These are phyloP conservation scores for Idaea biselata DNA, from an alignment of 2,888 invertebrate species.

Conservation along the genomic window DNA sequence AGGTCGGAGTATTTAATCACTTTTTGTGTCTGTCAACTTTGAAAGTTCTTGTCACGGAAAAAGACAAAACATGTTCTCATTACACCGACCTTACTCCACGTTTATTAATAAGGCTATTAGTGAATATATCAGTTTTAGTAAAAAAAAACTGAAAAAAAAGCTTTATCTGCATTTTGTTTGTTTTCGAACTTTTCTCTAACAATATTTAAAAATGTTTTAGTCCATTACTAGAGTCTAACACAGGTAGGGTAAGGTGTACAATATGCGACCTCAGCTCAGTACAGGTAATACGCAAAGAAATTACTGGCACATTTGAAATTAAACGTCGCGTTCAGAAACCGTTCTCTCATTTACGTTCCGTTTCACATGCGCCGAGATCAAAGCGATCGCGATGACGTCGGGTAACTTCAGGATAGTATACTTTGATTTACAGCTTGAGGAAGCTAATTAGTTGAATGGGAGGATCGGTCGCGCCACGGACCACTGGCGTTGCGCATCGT, in stretches of 20 bases:
- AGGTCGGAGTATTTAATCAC: too few species aligned
- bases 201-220: neutral
- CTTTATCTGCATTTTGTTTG: too few species aligned
- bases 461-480: conserved; percentile 45
- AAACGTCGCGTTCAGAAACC: conserved; percentile 68
- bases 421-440: conserved; percentile 74
- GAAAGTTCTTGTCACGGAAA: too few species aligned
- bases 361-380: conserved; percentile 67
- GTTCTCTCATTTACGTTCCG: conserved; percentile 63
- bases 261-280: neutral
- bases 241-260: neutral
- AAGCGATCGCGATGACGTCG: conserved; percentile 67
- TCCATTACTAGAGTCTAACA: neutral
- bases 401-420: conserved; percentile 40
- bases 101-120: too few species aligned
- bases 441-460: conserved; percentile 71
- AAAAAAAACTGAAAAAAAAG: too few species aligned
- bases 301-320: conserved; percentile 68
- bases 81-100: too few species aligned
- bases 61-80: too few species aligned
- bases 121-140: too few species aligned
- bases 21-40: too few species aligned
- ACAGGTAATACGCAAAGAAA: conserved; percentile 29
- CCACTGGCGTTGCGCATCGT: conserved; percentile 49
- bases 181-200: neutral